These are phyloP conservation scores for Grammomys dolichurus DNA, from an alignment of 2,113 vertebrate genomes.

Conservation along the genomic window DNA sequence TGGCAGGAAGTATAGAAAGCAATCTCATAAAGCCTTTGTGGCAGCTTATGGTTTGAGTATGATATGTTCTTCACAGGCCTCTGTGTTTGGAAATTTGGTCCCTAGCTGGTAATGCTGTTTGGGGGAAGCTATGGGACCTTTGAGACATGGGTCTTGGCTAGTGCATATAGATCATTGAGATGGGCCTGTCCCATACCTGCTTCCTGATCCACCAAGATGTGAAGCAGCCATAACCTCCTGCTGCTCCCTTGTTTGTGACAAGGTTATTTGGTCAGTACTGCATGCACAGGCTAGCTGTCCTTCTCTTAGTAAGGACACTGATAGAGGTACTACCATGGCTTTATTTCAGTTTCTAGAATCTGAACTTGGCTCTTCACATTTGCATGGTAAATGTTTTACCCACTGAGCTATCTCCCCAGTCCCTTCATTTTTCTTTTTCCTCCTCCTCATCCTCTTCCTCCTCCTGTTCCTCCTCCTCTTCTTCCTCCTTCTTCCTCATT, in stretches of 20 bases:
- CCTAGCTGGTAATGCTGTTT: background rate
- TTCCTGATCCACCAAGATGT: background rate
- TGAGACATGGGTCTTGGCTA: background rate
- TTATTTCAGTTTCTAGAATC: background rate
- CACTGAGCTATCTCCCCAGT: background rate
- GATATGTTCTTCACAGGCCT: background rate
- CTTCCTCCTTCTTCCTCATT: too few species aligned
- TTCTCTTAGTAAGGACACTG: background rate
- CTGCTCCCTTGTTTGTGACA: background rate
- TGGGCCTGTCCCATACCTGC: background rate
- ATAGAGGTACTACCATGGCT: background rate
- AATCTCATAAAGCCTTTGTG: background rate
- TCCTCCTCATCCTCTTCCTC: background rate
- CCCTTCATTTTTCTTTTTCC: accelerated
- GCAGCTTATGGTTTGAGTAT: background rate
- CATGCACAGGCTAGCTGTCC: background rate
- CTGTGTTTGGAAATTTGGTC: background rate
- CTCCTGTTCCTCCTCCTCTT: background rate
- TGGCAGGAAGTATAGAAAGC: background rate
- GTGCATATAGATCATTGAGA: background rate
- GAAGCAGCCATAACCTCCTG: background rate
- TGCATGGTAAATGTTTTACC: background rate
- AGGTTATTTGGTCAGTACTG: background rate
- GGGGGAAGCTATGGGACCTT: background rate
- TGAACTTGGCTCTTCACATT: background rate